phyloP scores from a whole-genome alignment of 2,797 vertebrate species.

The Tadarida brasiliensis region DNA sequence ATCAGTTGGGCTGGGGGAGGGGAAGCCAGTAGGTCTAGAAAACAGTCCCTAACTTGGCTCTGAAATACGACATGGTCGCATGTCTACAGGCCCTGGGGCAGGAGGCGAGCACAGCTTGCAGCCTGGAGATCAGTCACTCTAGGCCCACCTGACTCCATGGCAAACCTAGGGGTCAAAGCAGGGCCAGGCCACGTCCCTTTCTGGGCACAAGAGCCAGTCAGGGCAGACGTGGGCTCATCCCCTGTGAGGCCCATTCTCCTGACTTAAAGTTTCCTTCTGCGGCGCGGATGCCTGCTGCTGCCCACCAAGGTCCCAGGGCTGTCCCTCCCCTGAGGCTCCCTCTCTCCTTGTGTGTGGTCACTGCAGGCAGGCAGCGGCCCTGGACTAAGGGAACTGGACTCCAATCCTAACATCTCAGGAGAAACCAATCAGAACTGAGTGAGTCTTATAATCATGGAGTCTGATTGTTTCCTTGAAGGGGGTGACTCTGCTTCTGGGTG shows the following conservation, averaged over 20 bases:
- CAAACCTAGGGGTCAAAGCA: neutral
- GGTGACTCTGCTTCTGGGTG: neutral
- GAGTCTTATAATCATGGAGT: neutral
- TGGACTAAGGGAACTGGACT: neutral
- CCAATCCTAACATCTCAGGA: neutral
- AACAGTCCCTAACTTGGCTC: neutral
- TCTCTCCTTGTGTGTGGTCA: neutral
- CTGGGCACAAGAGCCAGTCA: neutral
- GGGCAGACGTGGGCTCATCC: neutral
- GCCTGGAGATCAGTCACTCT: neutral
- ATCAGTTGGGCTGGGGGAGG: neutral
- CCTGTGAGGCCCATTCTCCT: neutral
- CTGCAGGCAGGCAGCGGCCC: no score
- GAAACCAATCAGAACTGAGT: neutral
- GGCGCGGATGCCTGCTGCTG: neutral
- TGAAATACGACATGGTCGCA: neutral
- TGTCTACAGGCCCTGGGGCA: neutral
- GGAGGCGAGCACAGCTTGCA: no score
- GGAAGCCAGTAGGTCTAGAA: neutral
- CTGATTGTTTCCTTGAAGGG: neutral
- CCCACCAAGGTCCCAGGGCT: neutral
- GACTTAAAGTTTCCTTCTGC: neutral
- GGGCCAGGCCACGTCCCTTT: neutral
- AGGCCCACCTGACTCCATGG: neutral
- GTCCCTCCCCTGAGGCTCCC: neutral